Evolutionary conservation across 2,113 vertebrate species (phyloP).

Genomic region (Enhydra lutris): DNA sequence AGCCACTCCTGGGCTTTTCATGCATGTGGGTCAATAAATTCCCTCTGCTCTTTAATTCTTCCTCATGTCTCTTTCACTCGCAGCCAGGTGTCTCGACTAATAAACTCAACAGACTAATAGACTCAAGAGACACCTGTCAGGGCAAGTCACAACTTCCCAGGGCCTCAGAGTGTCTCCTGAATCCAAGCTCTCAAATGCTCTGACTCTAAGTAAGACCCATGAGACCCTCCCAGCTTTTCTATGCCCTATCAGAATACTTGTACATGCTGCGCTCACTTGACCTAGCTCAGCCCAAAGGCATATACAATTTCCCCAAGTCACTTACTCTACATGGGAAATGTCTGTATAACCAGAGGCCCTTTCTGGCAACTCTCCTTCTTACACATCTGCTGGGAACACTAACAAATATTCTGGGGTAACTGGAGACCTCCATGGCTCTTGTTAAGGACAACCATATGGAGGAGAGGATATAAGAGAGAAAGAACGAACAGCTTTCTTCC

Average conservation of each 20-base stretch:
- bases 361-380: background rate
- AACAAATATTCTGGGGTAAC: background rate
- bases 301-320: background rate
- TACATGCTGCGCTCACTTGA: background rate
- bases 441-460: background rate
- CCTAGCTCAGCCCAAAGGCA: background rate
- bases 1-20: background rate
- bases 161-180: background rate
- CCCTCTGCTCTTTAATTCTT: background rate
- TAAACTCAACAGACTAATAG: background rate
- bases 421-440: background rate
- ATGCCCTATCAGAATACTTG: background rate
- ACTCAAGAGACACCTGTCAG: background rate
- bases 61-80: background rate
- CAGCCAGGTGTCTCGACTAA: background rate
- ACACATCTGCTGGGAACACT: background rate
- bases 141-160: background rate
- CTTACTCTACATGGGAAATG: background rate
- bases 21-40: background rate
- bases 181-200: background rate
- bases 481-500: constrained; percentile 3
- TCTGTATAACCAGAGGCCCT: background rate
- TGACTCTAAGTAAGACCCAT: background rate
- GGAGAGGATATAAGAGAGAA: background rate
- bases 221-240: background rate